Conservation (phyloP, 2,797 vertebrate species). For the Sitta carolinensis region DNA sequence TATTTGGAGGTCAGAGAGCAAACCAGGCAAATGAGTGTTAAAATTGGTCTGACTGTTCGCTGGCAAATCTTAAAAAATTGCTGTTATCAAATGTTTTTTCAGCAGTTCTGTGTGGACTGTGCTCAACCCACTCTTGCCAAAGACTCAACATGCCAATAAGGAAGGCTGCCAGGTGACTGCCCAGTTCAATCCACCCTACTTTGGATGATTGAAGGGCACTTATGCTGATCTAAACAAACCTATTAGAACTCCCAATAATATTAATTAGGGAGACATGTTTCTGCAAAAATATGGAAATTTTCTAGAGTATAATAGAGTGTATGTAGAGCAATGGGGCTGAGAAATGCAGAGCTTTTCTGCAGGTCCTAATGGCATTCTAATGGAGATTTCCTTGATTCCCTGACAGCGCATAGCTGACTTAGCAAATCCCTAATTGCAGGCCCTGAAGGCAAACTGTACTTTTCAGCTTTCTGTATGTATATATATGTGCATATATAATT, state of each 20-base stretch:
- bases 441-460: constrained; percentile 56
- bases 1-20: constrained; percentile 12
- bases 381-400: constrained; percentile 59
- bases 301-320: background rate
- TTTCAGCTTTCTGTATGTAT: constrained; percentile 39
- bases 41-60: background rate
- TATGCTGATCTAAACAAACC: constrained; percentile 20
- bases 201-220: background rate
- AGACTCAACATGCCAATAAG: background rate
- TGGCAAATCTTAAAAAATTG: background rate
- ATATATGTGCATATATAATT: constrained; percentile 60
- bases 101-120: background rate
- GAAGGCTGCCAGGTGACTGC: background rate
- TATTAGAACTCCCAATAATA: constrained; percentile 21
- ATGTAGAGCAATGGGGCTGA: background rate
- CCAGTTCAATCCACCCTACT: background rate
- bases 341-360: constrained; percentile 40
- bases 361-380: constrained; percentile 53
- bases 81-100: background rate
- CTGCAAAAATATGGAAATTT: constrained; percentile 1
- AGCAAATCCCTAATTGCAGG: constrained; percentile 61
- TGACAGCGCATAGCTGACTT: constrained; percentile 53
- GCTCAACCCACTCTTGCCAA: background rate
- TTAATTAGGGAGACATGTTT: constrained; percentile 20
- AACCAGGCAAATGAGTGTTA: background rate